Conservation (phyloP, 1,140 invertebrate genomes). For the Chironomus tepperi region DNA sequence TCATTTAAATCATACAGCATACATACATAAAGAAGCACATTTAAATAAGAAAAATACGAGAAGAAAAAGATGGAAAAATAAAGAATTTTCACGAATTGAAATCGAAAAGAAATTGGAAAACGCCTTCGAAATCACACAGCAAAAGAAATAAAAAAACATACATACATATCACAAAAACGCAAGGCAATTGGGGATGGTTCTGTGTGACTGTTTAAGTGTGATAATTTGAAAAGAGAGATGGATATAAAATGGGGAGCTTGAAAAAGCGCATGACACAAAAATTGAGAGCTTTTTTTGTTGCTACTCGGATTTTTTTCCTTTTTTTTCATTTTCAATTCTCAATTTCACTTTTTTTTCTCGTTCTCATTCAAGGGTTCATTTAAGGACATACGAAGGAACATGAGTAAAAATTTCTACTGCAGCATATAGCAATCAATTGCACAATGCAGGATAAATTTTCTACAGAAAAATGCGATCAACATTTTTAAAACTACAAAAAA, state of each 20-base stretch:
- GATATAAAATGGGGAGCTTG: conserved; percentile 8
- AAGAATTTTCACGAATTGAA: background rate
- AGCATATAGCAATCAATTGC: conserved; percentile 9
- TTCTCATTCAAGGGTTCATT: background rate
- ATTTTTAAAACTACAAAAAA: background rate
- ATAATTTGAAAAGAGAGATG: conserved; percentile 24
- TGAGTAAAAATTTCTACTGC: background rate
- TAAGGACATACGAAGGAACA: background rate
- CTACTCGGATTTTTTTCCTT: background rate
- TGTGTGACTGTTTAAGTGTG: conserved; percentile 23
- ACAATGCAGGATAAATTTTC: background rate
- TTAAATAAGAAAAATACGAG: no score
- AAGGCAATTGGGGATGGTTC: conserved; percentile 16
- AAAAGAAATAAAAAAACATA: background rate
- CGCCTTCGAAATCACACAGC: conserved; percentile 5
- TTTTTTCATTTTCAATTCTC: background rate
- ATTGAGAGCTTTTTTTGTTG: background rate
- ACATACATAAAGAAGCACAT: no score
- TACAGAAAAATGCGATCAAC: background rate
- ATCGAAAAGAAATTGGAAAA: conserved; percentile 2
- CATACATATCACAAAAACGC: background rate
- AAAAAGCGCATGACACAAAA: conserved; percentile 19
- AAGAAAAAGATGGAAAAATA: no score
- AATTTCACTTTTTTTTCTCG: background rate
- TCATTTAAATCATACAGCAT: background rate